Conservation (phyloP, 2,797 vertebrate genomes). For the Aulostomus chinensis region DNA sequence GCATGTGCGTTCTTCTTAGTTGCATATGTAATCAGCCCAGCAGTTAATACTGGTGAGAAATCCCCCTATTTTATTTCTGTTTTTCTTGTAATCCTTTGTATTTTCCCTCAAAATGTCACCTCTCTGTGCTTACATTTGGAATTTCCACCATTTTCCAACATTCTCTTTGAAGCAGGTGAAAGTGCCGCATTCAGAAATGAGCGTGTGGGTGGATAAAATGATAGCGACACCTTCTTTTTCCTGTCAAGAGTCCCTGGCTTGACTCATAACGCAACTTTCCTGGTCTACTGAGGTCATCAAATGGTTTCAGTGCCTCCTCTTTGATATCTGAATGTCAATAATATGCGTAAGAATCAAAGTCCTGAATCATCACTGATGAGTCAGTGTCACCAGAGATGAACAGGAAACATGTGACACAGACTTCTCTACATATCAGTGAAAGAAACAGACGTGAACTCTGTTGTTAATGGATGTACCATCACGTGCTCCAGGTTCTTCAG, state of each 20-base stretch:
- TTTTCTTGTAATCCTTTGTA: neutral
- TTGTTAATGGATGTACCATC: neutral
- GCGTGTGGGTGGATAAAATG: constrained; percentile 8
- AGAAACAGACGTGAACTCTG: neutral
- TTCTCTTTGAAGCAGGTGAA: constrained; percentile 5
- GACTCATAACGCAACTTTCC: constrained; percentile 30
- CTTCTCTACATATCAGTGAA: neutral
- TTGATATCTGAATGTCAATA: no score
- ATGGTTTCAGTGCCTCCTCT: no score
- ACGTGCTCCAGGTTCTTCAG: constrained; percentile 86
- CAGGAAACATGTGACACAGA: constrained; percentile 1
- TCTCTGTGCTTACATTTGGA: neutral
- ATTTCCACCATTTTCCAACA: constrained; percentile 6
- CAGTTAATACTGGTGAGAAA: no score
- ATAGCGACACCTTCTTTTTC: constrained; percentile 27
- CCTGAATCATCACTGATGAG: no score
- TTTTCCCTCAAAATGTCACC: neutral
- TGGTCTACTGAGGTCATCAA: constrained; percentile 5
- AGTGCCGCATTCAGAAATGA: constrained; percentile 1
- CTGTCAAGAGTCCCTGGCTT: constrained; percentile 6
- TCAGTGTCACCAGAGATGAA: constrained; percentile 7
- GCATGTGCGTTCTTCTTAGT: no score
- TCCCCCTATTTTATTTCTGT: no score
- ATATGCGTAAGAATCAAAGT: no score
- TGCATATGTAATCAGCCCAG: no score